Conservation (phyloP, 2,113 vertebrate genomes). For the Zonotrichia leucophrys region DNA sequence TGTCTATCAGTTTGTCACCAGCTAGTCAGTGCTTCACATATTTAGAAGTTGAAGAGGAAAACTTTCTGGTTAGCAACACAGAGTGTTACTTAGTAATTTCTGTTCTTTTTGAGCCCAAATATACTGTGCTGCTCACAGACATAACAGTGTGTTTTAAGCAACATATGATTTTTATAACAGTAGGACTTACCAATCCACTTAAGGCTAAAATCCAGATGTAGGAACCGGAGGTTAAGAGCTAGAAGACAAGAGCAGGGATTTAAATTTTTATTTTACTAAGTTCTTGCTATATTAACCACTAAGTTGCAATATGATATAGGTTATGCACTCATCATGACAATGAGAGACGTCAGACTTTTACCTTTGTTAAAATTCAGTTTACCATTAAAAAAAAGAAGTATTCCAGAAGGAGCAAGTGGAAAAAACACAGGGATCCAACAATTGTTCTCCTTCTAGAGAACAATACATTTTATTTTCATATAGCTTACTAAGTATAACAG, state of each 20-base stretch:
- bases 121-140: background rate
- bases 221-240: conserved; percentile 91
- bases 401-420: background rate
- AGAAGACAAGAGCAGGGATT: conserved; percentile 67
- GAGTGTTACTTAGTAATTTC: background rate
- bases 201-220: conserved; percentile 94
- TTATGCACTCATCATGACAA: background rate
- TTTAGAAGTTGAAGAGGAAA: background rate
- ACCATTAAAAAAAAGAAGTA: background rate
- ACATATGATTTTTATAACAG: background rate
- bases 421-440: conserved; percentile 5
- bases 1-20: background rate
- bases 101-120: background rate
- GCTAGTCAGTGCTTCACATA: background rate
- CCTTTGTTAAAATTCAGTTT: background rate
- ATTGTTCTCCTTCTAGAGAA: background rate
- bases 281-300: background rate
- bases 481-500: conserved; percentile 40
- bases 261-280: background rate
- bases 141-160: background rate
- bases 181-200: conserved; percentile 92
- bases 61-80: background rate
- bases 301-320: background rate
- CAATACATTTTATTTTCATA: conserved; percentile 53
- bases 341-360: background rate